Evolutionary conservation across 2,888 invertebrate species (phyloP), one percentile per base, ranked within the genome.

Genomic region (Panorpa germanica): DNA sequence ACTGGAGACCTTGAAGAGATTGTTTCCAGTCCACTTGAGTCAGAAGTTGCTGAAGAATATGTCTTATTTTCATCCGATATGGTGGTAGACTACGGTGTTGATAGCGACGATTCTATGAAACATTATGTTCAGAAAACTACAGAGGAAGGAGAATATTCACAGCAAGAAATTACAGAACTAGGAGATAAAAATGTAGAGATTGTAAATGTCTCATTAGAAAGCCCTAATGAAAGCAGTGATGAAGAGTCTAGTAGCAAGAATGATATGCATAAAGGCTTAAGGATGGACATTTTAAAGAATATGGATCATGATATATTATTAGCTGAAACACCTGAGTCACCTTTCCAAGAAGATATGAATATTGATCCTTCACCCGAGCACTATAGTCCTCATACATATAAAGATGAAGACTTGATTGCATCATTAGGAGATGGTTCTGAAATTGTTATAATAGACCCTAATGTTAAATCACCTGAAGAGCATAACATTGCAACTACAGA

Each of bases 361-460:
- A 48, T 52, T 1, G 49, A 25, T 3, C 46, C 59, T 38, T 52
- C 53, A 3, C 39, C 40, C 11, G 35, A 39, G 17, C 55, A 56
- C 1, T 57, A 60, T 1, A 55, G 55, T 31, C 45, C 53, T 3
- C 55, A 47, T 29, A 41, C 50, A 18, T 46, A 53, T 10, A 47
- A 51, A 0, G 61, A 68, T 37, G 55, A 55, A 18, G 57, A 59
- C 28, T 44, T 54, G 2, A 45, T 57, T 37, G 48, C 50, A 8
- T 58, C n/a, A n/a, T n/a, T n/a, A n/a, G n/a, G n/a, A n/a, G n/a
- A 56, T 17, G 67, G 66, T 33, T 63, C 68, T 5, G 70, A 70
- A 38, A 64, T 70, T 17, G 65, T 72, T 1, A 61, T 70, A 4
- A 63, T 70, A 1, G 68, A 70, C 43, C 60, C 65, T 1, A 57